Evolutionary conservation across 2,888 invertebrate species (phyloP), one percentile per base, ranked within the genome.

Genomic region (Zaprionus bogoriensis): DNA sequence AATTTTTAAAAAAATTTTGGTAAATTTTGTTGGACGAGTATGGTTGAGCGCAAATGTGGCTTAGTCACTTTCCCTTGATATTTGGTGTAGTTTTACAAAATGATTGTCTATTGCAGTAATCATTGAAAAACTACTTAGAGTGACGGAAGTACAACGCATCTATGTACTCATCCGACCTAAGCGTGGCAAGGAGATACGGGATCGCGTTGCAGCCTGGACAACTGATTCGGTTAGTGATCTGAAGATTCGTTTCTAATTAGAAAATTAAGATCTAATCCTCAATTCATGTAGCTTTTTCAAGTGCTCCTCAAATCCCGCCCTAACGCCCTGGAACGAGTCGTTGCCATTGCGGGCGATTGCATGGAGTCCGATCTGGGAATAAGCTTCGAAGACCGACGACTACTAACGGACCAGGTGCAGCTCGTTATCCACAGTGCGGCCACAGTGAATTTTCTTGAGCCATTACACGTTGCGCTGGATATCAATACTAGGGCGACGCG

Each of bases 341-440:
- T 84, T 32, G 74, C 80, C 30, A 89, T 92, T 32, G 61, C 65
- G 19, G 92, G 92, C 4, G 92, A 92, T 60, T 91, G 91, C 57
- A 60, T 69, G 9, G 59, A 88, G 25, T 79, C 87, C 1, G 87
- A 87, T 27, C 73, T 92, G 23, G 92, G 91, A 14, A 86, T 92
- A 22, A 88, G 89, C 23, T 60, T 71, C 3, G 75, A 72, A 32
- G 91, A 92, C 79, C 86, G 89, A 3, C 60, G 68, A 25, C 59
- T 85, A 12, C 67, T 92, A 1, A 66, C 66, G 41, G 63, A 87
- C 41, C 81, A 89, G 46, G 86, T 88, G 19, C 92, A 94, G 75
- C 90, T 94, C 63, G 92, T 94, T 6, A 95, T 99, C 90, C 97
- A 99, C 88, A 95, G 95, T 10, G 98, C 98, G 0, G 99, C 98